Conservation (phyloP, 2,797 vertebrate genomes). For the Caiman crocodilus region DNA sequence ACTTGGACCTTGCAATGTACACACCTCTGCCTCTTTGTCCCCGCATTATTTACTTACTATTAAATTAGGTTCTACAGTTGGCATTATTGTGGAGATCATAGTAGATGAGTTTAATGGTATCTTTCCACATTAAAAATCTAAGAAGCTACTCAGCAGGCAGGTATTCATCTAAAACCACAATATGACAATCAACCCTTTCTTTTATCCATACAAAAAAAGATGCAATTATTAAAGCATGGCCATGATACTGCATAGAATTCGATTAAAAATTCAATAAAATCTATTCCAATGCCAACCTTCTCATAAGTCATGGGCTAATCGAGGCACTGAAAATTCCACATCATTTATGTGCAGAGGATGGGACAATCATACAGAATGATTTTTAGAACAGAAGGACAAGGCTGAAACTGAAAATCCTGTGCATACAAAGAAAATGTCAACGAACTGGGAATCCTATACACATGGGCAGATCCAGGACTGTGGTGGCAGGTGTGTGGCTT, state of each 20-base stretch:
- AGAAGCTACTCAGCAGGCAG: background rate
- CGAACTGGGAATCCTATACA: background rate
- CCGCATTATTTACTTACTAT: background rate
- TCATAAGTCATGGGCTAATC: background rate
- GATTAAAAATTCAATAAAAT: background rate
- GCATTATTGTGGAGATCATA: background rate
- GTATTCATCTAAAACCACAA: background rate
- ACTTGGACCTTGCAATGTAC: background rate
- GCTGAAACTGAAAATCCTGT: background rate
- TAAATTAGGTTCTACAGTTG: background rate
- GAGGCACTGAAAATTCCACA: background rate
- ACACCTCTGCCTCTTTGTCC: background rate
- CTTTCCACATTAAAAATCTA: background rate
- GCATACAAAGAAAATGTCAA: background rate
- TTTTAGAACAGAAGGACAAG: background rate
- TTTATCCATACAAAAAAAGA: background rate
- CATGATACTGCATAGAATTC: background rate
- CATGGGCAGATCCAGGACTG: too few relatives aligned
- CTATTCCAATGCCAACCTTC: background rate
- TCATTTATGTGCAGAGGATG: background rate
- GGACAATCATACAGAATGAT: background rate
- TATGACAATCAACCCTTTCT: background rate
- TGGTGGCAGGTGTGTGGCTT: too few relatives aligned
- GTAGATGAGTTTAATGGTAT: background rate
- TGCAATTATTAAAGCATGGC: background rate